Percentiles rank a stretch among this genome's conserved stretches.
Conservation (phyloP, 2,888 invertebrate species). For the Drosophila borborema region DNA sequence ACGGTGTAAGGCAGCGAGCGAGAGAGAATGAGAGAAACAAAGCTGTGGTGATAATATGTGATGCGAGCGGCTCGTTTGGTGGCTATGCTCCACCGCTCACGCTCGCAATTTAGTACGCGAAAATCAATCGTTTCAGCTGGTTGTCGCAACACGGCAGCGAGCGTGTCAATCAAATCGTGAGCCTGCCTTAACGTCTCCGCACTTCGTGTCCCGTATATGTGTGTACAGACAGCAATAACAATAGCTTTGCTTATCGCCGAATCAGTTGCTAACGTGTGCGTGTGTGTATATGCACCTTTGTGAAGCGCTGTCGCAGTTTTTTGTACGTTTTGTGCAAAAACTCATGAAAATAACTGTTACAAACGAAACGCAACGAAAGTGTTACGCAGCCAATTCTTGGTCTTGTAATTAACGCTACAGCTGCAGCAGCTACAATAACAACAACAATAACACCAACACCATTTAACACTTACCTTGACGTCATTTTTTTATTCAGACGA, state of each 20-base stretch:
- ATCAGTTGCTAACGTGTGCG: slow-evolving; percentile 58
- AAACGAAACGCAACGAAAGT: slow-evolving; percentile 62
- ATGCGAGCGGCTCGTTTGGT: slow-evolving; percentile 41
- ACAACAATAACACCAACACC: slow-evolving; percentile 37
- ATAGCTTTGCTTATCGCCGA: slow-evolving; percentile 70
- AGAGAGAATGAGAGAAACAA: slow-evolving; percentile 25
- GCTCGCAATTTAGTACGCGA: slow-evolving; percentile 76
- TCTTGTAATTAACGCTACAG: slow-evolving; percentile 66
- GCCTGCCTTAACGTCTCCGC: slow-evolving; percentile 59
- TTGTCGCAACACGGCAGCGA: slow-evolving; percentile 47
- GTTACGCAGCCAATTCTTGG: slow-evolving; percentile 59
- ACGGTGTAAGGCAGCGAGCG: slow-evolving; percentile 30
- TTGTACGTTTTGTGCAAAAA: slow-evolving; percentile 46
- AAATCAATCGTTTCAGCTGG: slow-evolving; percentile 78
- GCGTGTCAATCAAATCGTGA: slow-evolving; percentile 55
- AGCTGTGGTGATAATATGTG: slow-evolving; percentile 67
- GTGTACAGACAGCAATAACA: slow-evolving; percentile 51
- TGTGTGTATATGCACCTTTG: slow-evolving; percentile 8
- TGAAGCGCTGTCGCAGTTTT: slow-evolving; percentile 47
- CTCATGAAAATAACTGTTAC: slow-evolving; percentile 53
- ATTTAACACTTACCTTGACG: slow-evolving; percentile 81
- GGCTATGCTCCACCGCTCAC: slow-evolving; percentile 46
- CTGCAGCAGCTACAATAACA: slow-evolving; percentile 21
- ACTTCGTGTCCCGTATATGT: slow-evolving; percentile 17
- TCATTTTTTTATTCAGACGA: slow-evolving; percentile 69